Evolutionary conservation across 2,888 invertebrate genomes (phyloP).

Genomic region (Cryptocephalus primarius): DNA sequence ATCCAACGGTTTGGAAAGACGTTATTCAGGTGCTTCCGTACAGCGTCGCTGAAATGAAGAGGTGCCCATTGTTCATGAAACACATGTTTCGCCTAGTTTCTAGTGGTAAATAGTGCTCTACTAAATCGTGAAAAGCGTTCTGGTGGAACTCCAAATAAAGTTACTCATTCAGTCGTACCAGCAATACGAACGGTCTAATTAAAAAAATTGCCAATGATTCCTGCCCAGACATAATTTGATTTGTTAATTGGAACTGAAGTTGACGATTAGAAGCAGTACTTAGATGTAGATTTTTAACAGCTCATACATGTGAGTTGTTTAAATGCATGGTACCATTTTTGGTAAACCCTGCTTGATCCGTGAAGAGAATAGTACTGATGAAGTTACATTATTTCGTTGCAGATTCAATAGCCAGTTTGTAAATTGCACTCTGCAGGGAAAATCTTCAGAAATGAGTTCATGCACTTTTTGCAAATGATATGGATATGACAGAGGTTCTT

Average conservation of each 20-base stretch:
- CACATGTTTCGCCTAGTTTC: background rate
- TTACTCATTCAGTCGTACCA: background rate
- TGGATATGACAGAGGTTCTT: background rate
- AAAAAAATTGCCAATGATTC: background rate
- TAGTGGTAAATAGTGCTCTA: background rate
- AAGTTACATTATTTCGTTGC: background rate
- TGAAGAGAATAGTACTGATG: background rate
- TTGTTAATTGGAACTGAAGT: background rate
- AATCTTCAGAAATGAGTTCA: no score
- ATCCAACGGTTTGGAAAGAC: background rate
- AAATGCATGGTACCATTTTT: background rate
- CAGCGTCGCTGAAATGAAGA: background rate
- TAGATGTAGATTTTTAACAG: background rate
- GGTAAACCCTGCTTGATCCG: background rate
- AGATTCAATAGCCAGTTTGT: background rate
- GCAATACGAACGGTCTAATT: background rate
- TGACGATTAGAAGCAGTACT: background rate
- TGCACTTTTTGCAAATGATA: no score
- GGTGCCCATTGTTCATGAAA: no score
- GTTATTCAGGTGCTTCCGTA: background rate
- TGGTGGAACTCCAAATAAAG: background rate
- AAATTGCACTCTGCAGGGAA: no score
- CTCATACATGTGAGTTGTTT: background rate
- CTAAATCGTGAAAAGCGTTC: background rate
- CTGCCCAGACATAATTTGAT: background rate